A percentile compares a stretch with the other conserved stretches of the same genome.
These are phyloP conservation scores for Halocynthia aurantium DNA, from an alignment of 23 tunicate genomes.

Conservation along the genomic window DNA sequence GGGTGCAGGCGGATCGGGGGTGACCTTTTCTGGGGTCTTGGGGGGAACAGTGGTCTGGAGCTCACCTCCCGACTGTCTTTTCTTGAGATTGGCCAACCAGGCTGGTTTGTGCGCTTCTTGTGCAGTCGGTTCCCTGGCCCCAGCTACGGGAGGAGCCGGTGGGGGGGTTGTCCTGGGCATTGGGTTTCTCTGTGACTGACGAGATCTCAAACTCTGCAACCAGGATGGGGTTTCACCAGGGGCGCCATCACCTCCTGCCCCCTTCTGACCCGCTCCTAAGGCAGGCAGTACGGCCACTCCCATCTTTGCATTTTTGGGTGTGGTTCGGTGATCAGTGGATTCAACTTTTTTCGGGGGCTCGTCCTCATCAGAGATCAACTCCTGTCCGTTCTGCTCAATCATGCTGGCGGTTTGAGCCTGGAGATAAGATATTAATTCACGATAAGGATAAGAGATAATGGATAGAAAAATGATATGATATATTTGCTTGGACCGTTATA, in stretches of 20 bases:
- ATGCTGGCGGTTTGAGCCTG: not conserved
- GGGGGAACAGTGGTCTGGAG: not conserved
- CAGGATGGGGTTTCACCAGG: slow-evolving; percentile 66
- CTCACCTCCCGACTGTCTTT: slow-evolving; percentile 24
- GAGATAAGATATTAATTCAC: too few species aligned
- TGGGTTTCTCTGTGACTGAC: slow-evolving; percentile 53
- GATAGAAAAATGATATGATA: too few species aligned
- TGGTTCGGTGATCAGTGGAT: slow-evolving; percentile 17
- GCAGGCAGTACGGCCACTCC: slow-evolving; percentile 76
- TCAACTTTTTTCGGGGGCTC: slow-evolving; percentile 20
- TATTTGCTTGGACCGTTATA: too few species aligned
- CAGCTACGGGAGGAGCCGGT: slow-evolving; percentile 12
- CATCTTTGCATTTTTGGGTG: slow-evolving; percentile 35
- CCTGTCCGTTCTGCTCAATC: slow-evolving; percentile 19
- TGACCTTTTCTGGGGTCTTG: slow-evolving; percentile 3
- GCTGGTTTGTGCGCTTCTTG: slow-evolving; percentile 34
- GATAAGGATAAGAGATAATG: too few species aligned
- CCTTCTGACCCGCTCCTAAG: not conserved
- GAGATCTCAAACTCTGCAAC: slow-evolving; percentile 64
- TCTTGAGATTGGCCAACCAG: slow-evolving; percentile 55
- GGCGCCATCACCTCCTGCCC: slow-evolving; percentile 9
- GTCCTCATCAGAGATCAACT: not conserved
- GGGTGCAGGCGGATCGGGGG: slow-evolving; percentile 12
- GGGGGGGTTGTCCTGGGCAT: not conserved
- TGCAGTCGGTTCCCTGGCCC: slow-evolving; percentile 36